phyloP scores from a whole-genome alignment of 2,797 vertebrate species.

The Sitta carolinensis region DNA sequence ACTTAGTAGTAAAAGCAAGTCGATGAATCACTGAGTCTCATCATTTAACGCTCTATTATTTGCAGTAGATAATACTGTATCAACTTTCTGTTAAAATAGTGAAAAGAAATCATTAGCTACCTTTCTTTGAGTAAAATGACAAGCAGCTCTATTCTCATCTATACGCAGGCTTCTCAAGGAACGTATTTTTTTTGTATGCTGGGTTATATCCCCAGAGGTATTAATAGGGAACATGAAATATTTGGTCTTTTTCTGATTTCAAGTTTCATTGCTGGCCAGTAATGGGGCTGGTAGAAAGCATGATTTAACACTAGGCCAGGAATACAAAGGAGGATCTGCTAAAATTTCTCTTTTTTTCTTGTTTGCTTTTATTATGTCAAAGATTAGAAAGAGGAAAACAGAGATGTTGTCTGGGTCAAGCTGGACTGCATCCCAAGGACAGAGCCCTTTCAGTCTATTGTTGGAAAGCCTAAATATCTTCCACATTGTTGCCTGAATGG shows the following conservation, averaged over 20 bases:
- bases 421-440: slow-evolving; percentile 18
- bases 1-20: slow-evolving; percentile 1
- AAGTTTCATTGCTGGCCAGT: neutral
- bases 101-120: neutral
- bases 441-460: neutral
- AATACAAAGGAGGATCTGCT: slow-evolving; percentile 39
- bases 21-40: neutral
- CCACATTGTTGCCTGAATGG: neutral
- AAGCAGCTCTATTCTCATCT: neutral
- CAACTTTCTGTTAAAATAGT: slow-evolving; percentile 3
- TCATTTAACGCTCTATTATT: slow-evolving; percentile 4
- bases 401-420: slow-evolving; percentile 21
- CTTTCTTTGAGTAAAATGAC: neutral
- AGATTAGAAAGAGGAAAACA: slow-evolving; percentile 32
- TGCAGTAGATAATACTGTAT: slow-evolving; percentile 8
- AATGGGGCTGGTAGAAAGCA: neutral
- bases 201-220: neutral
- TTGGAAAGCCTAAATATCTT: slow-evolving; percentile 5
- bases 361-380: slow-evolving; percentile 51
- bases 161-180: neutral
- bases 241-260: slow-evolving; percentile 5
- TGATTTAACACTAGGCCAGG: neutral
- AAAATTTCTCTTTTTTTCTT: slow-evolving; percentile 34
- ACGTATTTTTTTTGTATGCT: neutral
- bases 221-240: slow-evolving; percentile 4